Evolutionary conservation across 92 coral and sea anemone genomes (phyloP), one percentile per base, ranked within the genome.

Genomic region (Zoanthus gigantus): DNA sequence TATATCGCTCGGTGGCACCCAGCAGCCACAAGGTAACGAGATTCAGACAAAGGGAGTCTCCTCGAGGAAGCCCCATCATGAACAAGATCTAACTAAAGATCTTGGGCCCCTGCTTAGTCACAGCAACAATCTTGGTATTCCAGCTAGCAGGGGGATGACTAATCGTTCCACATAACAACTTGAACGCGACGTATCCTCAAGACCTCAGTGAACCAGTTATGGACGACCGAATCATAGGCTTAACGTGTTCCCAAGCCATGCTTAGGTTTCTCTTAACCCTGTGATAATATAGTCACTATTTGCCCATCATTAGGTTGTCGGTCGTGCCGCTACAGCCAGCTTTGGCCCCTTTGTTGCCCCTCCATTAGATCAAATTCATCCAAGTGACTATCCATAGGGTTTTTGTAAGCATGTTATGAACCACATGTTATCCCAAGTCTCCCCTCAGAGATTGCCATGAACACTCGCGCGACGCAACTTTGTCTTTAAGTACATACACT

Each of bases 301-400:
- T 90, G 79, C 90, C 94, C 46, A 85, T 85, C 85, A 92, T 66
- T 45, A 92, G 94, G 47, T 92, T 90, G 84, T 90, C 93, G 14
- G 69, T 37, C 47, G 95, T 90, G 6, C 87, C 93, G 34, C 95
- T 89, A 72, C 92, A 92, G 73, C 82, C 80, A 15, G 82, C 52
- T 79, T 85, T 37, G 37, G 89, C 79, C 17, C 89, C 92, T 78
- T 82, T 92, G 92, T 56, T 92, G 84, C 18, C 7, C 16, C 65
- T 92, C 84, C 93, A 86, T 80, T 52, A 85, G 85, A 2, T 76
- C 90, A 69, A 84, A 72, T 31, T 86, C 67, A 31, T 56, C 61
- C 50, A 90, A 81, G 72, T 87, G 88, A 28, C 78, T 28, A 75
- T 90, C 84, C 88, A 77, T 90, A 13, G 93, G 90, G n/a, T 16